Evolutionary conservation across 2,797 vertebrate genomes (phyloP).

Genomic region (Spinus pinus): DNA sequence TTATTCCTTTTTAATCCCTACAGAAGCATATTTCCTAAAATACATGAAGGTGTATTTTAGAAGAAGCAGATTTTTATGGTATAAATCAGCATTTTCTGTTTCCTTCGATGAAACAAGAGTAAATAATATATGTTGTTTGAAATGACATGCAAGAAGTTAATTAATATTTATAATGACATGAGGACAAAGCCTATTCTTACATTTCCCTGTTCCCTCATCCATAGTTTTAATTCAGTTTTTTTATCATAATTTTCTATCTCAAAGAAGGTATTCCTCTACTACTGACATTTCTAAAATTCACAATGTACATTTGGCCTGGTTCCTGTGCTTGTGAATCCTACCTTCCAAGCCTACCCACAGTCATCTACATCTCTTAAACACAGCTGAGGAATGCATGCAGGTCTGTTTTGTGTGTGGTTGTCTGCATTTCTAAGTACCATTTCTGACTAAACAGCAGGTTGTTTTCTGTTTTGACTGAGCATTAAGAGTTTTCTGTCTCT

Average conservation of each 20-base stretch:
- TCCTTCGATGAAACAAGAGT: background rate
- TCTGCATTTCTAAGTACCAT: background rate
- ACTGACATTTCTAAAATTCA: background rate
- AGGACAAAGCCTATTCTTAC: background rate
- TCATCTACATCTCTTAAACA: background rate
- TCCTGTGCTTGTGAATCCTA: background rate
- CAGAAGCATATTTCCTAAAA: background rate
- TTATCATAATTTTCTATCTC: background rate
- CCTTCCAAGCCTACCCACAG: background rate
- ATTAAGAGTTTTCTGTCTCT: background rate
- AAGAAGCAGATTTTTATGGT: background rate
- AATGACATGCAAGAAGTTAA: rapidly evolving
- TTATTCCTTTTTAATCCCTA: background rate
- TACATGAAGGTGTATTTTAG: background rate
- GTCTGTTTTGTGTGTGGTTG: background rate
- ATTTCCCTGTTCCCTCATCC: background rate
- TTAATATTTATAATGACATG: background rate
- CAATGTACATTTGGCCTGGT: background rate
- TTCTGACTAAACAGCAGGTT: background rate
- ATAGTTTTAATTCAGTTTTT: background rate
- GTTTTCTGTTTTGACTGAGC: background rate
- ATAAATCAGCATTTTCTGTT: background rate
- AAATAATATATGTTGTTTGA: background rate
- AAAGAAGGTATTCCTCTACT: background rate
- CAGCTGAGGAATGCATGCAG: background rate